Conservation (phyloP, 2,113 vertebrate species). For the Bettongia penicillata region DNA sequence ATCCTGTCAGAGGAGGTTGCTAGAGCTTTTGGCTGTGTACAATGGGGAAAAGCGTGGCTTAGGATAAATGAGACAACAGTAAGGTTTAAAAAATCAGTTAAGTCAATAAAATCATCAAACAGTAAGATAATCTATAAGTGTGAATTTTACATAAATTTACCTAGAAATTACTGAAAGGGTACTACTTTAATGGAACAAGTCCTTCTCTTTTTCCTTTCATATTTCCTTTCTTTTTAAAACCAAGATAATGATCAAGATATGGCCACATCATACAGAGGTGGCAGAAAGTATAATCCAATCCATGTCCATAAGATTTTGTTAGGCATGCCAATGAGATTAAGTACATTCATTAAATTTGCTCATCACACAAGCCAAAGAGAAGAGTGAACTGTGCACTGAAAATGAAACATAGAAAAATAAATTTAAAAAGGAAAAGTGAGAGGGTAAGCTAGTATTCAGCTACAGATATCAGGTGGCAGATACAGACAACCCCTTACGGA, state of each 20-base stretch:
- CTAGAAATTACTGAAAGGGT: neutral
- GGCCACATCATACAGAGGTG: neutral
- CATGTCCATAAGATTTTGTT: neutral
- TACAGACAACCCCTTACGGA: slow-evolving; percentile 39
- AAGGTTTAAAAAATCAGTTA: neutral
- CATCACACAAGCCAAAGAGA: slow-evolving; percentile 15
- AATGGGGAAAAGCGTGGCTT: neutral
- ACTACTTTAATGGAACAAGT: neutral
- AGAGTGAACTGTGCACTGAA: slow-evolving; percentile 14
- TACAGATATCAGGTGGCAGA: slow-evolving; percentile 23
- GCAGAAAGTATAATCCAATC: neutral
- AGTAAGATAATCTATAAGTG: neutral
- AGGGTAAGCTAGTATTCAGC: slow-evolving; percentile 2
- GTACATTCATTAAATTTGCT: slow-evolving; percentile 37
- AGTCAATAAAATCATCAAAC: neutral
- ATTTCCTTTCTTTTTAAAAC: slow-evolving; percentile 7
- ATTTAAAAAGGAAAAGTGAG: neutral
- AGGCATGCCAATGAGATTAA: slow-evolving; percentile 7
- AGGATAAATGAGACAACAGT: neutral
- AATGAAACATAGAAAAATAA: slow-evolving; percentile 40
- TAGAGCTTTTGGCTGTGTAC: neutral
- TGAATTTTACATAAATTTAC: neutral
- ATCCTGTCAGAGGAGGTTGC: neutral
- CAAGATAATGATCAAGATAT: neutral
- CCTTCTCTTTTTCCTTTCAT: neutral